phyloP scores from a whole-genome alignment of 2,113 vertebrate genomes.

The Tetrao urogallus region DNA sequence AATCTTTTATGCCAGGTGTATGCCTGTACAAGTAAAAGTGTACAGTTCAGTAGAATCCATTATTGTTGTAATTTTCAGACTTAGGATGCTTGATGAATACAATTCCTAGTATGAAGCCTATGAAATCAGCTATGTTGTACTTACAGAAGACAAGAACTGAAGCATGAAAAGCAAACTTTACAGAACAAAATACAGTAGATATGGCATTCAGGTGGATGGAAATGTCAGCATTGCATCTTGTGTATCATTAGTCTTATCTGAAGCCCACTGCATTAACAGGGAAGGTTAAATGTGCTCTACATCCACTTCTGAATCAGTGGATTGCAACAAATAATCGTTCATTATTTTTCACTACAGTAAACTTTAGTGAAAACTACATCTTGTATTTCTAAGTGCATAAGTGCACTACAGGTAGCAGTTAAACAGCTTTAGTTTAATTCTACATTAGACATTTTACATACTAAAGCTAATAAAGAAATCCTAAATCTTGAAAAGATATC shows the following conservation, averaged over 20 bases:
- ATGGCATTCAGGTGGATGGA: background rate
- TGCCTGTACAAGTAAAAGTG: background rate
- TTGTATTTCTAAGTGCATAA: background rate
- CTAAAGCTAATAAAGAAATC: background rate
- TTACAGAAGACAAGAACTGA: background rate
- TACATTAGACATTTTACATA: background rate
- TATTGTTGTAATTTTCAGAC: background rate
- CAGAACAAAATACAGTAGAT: background rate
- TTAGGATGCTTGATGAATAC: background rate
- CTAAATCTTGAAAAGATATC: background rate
- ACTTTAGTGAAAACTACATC: background rate
- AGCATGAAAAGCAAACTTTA: background rate
- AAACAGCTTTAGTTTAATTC: background rate
- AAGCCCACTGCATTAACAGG: background rate
- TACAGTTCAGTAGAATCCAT: background rate
- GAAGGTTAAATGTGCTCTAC: background rate
- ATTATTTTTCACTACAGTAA: background rate
- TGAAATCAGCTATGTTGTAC: background rate
- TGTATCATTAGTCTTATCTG: background rate
- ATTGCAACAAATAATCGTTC: background rate
- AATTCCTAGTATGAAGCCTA: background rate
- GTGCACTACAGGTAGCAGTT: background rate
- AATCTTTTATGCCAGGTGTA: too few species aligned
- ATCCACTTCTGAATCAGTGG: background rate
- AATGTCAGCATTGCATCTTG: accelerated